These are phyloP conservation scores for Cossypha niveicapilla DNA, from an alignment of 2,797 vertebrate species.

Conservation along the genomic window DNA sequence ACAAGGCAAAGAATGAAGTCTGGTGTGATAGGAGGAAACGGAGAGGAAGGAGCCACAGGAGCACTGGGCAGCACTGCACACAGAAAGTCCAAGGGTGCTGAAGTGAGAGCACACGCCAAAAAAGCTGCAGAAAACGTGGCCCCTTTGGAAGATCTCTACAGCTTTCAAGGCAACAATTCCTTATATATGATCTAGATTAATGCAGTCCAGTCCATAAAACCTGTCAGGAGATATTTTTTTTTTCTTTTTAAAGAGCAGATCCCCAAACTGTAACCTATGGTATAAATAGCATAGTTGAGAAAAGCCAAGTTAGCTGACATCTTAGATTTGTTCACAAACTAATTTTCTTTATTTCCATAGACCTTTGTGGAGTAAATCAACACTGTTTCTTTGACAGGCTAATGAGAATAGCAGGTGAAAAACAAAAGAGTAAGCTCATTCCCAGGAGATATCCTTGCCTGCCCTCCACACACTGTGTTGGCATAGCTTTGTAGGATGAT, in stretches of 20 bases:
- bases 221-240: background rate
- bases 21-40: background rate
- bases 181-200: background rate
- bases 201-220: background rate
- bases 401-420: slow-evolving; percentile 8
- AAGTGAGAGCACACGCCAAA: accelerated
- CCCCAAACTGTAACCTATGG: accelerated
- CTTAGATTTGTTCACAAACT: background rate
- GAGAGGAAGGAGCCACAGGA: background rate
- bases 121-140: accelerated
- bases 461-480: background rate
- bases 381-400: background rate
- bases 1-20: background rate
- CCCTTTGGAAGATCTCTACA: background rate
- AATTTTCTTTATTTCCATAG: background rate
- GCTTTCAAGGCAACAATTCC: background rate
- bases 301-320: background rate
- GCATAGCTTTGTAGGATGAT: background rate
- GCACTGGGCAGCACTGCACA: accelerated
- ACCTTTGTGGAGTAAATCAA: background rate
- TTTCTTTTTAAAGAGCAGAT: background rate
- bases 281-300: background rate
- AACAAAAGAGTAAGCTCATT: background rate
- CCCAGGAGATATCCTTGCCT: slow-evolving; percentile 7
- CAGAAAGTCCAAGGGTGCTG: background rate